Evolutionary conservation across 2,888 invertebrate genomes (phyloP).

Genomic region (Pristionchus mayeri): DNA sequence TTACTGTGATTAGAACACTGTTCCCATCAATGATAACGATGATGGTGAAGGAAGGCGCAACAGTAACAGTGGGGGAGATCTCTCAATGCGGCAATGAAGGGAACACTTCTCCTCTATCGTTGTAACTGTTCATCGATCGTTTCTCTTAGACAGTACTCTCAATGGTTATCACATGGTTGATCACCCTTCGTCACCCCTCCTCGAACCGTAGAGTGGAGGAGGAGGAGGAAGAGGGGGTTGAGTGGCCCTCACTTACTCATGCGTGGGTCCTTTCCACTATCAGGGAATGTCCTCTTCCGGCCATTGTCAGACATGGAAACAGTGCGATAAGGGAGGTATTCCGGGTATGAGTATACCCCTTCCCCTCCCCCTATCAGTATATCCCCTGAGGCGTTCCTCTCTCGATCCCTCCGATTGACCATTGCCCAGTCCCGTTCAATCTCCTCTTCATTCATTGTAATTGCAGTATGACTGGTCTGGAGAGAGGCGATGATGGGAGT

Average conservation of each 20-base stretch:
- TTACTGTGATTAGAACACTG: neutral
- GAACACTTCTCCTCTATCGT: neutral
- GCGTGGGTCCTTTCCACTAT: slow-evolving; percentile 16
- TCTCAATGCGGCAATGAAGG: neutral
- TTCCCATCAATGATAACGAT: neutral
- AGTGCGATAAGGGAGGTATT: slow-evolving; percentile 20
- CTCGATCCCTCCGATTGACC: neutral
- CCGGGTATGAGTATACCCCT: neutral
- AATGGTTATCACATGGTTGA: slow-evolving; percentile 3
- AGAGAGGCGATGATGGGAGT: neutral
- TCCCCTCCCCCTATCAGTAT: neutral
- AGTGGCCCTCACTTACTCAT: slow-evolving; percentile 32
- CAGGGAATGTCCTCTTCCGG: slow-evolving; percentile 25
- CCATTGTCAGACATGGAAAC: neutral
- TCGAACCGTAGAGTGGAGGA: neutral
- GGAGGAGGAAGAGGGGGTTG: neutral
- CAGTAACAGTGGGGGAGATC: neutral
- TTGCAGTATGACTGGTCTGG: slow-evolving; percentile 28
- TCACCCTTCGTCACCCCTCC: neutral
- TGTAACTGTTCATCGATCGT: neutral
- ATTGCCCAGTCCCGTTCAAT: neutral
- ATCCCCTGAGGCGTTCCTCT: neutral
- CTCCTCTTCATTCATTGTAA: slow-evolving; percentile 24
- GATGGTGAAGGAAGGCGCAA: neutral
- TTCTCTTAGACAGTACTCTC: slow-evolving; percentile 1